Evolutionary conservation across 2,797 vertebrate genomes (phyloP).

Genomic region (Petrocephalus schoutedeni): DNA sequence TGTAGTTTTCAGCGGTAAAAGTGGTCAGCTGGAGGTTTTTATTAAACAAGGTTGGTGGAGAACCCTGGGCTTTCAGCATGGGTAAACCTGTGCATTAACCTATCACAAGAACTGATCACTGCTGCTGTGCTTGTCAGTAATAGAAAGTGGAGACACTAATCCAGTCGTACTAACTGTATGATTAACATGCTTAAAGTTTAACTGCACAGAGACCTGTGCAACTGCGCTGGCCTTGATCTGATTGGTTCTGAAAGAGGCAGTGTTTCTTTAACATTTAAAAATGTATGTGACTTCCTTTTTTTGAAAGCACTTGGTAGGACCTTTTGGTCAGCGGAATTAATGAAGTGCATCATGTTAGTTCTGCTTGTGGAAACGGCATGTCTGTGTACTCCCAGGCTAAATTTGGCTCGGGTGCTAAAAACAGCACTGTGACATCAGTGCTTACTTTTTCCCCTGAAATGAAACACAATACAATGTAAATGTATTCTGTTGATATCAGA

Average conservation of each 20-base stretch:
- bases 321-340: slow-evolving; percentile 8
- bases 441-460: neutral
- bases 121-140: neutral
- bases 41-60: neutral
- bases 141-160: neutral
- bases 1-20: neutral
- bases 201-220: neutral
- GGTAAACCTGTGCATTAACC: neutral
- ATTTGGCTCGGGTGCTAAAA: slow-evolving; percentile 1
- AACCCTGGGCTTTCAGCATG: neutral
- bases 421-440: neutral
- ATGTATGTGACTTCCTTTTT: neutral
- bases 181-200: neutral
- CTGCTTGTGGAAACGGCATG: neutral
- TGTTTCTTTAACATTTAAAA: neutral
- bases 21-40: neutral
- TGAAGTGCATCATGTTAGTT: neutral
- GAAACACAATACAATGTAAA: neutral
- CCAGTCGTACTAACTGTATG: neutral
- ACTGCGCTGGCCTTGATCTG: neutral
- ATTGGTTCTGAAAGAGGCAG: neutral
- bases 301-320: neutral
- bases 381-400: neutral
- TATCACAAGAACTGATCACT: neutral
- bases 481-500: neutral